Conservation (phyloP, 2,797 vertebrate genomes). For the Rhodeus uyekii region DNA sequence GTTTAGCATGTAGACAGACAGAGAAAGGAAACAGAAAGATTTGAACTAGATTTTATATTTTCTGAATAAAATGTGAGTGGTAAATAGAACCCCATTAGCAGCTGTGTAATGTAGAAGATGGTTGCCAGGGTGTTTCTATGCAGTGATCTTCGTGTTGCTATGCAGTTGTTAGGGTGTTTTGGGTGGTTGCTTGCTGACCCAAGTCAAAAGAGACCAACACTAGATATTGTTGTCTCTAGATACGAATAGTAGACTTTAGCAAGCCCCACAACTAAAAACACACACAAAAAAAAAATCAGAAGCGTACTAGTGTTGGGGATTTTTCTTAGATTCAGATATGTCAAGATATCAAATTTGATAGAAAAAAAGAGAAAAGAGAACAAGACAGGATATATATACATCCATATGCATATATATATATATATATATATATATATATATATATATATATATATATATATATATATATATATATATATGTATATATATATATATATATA, state of each 20-base stretch:
- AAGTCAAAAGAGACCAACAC: background rate
- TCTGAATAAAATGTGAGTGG: background rate
- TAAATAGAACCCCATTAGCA: background rate
- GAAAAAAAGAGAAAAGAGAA: background rate
- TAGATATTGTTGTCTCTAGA: background rate
- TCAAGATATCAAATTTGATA: background rate
- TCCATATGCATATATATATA: too few relatives aligned
- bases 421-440: too few relatives aligned
- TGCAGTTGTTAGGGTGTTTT: background rate
- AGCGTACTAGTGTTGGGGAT: background rate
- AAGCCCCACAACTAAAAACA: background rate
- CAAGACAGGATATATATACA: too few relatives aligned
- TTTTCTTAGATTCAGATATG: background rate
- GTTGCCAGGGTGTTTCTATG: background rate
- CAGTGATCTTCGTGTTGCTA: background rate
- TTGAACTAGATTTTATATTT: background rate
- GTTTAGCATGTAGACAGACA: constrained; percentile 39
- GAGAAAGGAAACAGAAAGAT: constrained; percentile 26
- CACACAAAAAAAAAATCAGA: background rate
- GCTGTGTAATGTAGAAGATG: background rate
- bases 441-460: too few relatives aligned
- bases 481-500: too few relatives aligned
- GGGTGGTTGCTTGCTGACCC: background rate
- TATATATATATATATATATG: too few relatives aligned
- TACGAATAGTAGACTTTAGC: background rate